Base-by-base conservation (phyloP, 2,113 vertebrate species). In the Sebastes schlegelii region DNA sequence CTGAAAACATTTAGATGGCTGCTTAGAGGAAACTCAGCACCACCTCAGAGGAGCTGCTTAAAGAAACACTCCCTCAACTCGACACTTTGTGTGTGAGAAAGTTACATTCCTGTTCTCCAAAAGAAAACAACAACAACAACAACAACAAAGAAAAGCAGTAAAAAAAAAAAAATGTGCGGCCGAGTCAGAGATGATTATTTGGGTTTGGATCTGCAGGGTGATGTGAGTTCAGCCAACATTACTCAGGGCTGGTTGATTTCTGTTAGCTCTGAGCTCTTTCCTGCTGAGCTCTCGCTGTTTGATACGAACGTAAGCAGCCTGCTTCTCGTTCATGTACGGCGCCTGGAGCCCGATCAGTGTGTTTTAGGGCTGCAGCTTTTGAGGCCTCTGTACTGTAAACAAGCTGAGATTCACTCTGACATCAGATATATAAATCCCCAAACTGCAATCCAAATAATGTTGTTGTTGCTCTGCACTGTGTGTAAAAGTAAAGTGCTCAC, bases 21-120 rank as follows among this genome's bases (percentile, higher is more conserved):
- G 76, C 79, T 64, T 2, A 82, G 61, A 88, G 81, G 83, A 88
- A 86, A 88, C 51, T 73, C 79, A 74, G 81, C 70, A 79, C 84
- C 87, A 79, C 43, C 58, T 82, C 71, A 14, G 43, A 76, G 46
- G 69, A 79, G 66, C 57, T 65, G 80, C 74, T 79, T 82, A 66
- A 85, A 87, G 69, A 79, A 83, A 85, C 77, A 85, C 76, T 64
- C 74, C n/a, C 76, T 57, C 71, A 23, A 14, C 52, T 8, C 14
- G 10, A 34, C 69, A n/a, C 8, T 73, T 52, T 2, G 14, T 60
- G 10, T 16, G 52, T 21, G 34, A 54, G 11, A 69, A 69, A 83
- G n/a, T 85, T 42, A 54, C 5, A 62, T 40, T 51, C 60, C 34
- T 57, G 71, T 65, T 14, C 16, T 54, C 46, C 49, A 21, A 23